These are phyloP conservation scores for Phalloptychus januarius DNA, from an alignment of 2,797 vertebrate species.

Conservation along the genomic window DNA sequence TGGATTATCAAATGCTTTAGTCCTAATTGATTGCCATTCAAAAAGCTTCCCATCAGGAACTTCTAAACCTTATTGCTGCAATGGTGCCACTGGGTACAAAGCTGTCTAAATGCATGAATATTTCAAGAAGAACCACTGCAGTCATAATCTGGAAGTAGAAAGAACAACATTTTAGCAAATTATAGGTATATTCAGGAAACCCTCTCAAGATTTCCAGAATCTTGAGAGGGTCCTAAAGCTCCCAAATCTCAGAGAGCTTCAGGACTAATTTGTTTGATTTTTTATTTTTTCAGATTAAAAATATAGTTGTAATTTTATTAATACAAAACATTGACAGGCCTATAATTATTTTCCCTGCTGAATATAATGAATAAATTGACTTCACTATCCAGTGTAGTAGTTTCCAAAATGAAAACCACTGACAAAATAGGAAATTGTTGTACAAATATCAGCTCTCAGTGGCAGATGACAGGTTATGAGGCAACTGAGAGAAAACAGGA, in stretches of 20 bases:
- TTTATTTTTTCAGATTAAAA: too few relatives aligned
- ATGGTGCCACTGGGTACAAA: background rate
- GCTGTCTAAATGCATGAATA: background rate
- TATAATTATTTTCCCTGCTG: background rate
- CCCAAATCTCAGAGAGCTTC: too few relatives aligned
- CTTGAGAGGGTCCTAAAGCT: background rate
- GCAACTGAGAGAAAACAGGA: conserved; percentile 23
- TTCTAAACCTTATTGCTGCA: background rate
- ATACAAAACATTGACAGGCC: background rate
- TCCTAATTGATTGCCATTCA: background rate
- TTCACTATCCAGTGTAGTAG: conserved; percentile 27
- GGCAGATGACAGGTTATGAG: conserved; percentile 43
- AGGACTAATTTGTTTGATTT: background rate
- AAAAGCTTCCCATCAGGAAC: background rate
- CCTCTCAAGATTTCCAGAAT: background rate
- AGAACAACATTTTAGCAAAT: background rate
- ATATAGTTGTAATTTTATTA: background rate
- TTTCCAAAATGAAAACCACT: conserved; percentile 23
- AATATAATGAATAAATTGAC: conserved; percentile 54
- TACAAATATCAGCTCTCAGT: conserved; percentile 46
- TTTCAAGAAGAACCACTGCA: background rate
- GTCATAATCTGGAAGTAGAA: background rate
- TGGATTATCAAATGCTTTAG: background rate
- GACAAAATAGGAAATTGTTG: conserved; percentile 23
- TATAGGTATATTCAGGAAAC: background rate